Evolutionary conservation across 1,140 invertebrate genomes (phyloP), one percentile per base, ranked within the genome.

Genomic region (Kradibia gibbosae): DNA sequence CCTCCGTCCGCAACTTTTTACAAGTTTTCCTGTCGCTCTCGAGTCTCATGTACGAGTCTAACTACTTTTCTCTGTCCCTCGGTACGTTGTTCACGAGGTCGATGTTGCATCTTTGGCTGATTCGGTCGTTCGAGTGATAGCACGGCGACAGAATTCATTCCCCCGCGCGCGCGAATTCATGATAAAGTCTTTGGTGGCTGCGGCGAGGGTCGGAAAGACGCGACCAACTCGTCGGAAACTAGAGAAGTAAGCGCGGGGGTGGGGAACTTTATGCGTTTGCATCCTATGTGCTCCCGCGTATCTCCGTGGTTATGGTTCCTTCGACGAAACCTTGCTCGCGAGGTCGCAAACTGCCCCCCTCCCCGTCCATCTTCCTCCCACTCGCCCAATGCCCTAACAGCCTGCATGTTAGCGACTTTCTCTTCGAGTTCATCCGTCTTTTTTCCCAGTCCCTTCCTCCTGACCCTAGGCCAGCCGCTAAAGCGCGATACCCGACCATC

Each of bases 261-360:
- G 88, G 85, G 83, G 86, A 87, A 87, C 87, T 91, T 91, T 91
- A 91, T 91, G 89, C 86, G 89, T 90, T 90, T 91, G 89, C 89
- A 90, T 90, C 87, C 89, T 89, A 89, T 90, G 89, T 82, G 75
- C 62, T 82, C 75, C 88, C 86, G 87, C 89, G 87, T 91, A 90
- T 91, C 86, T 87, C 83, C n/a, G n/a, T 84, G 83, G 89, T 90
- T 90, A 90, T 89, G 86, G 85, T 87, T 84, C 85, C 85, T 84
- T 87, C 86, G 87, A 88, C 89, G 85, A 89, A 88, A 89, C 86
- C 70, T 39, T 80, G 50, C 53, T 42, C 78, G 78, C 55, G 55
- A 72, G 50, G 36, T 71, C 86, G 83, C 84, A n/a, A n/a, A n/a
- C 83, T 78, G 39, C 48, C 13, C 84, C 84, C 81, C 62, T 42